phyloP scores from a whole-genome alignment of 2,888 invertebrate species.

The Drosophila yooni region DNA sequence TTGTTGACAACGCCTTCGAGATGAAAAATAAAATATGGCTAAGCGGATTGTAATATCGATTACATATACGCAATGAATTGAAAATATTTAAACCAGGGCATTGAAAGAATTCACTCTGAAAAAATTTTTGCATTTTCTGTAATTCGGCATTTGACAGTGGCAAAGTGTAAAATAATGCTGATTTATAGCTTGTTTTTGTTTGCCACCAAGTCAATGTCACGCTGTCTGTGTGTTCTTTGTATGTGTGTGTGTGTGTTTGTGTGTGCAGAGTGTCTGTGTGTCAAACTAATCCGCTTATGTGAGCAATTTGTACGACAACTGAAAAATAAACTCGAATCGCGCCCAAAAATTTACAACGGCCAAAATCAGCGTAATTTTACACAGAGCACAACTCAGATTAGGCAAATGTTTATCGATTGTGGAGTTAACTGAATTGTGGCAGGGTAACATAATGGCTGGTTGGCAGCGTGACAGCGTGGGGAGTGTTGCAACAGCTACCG shows the following conservation, averaged over 20 bases:
- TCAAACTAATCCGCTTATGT: slow-evolving; percentile 69
- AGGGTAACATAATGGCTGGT: neutral
- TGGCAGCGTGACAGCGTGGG: neutral
- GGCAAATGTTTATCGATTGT: slow-evolving; percentile 48
- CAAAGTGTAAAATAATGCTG: slow-evolving; percentile 64
- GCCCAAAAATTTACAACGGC: slow-evolving; percentile 36
- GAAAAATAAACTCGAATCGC: slow-evolving; percentile 64
- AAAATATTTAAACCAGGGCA: slow-evolving; percentile 17
- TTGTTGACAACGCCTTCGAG: slow-evolving; percentile 24
- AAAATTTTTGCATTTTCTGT: slow-evolving; percentile 23
- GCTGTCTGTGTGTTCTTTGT: neutral
- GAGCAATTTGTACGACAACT: slow-evolving; percentile 69
- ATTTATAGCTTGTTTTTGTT: slow-evolving; percentile 57
- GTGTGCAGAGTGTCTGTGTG: slow-evolving; percentile 22
- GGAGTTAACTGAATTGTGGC: neutral
- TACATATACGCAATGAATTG: slow-evolving; percentile 26
- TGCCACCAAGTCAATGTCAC: slow-evolving; percentile 21
- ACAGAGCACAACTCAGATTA: slow-evolving; percentile 55
- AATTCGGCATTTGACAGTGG: slow-evolving; percentile 16
- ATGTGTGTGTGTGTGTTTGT: neutral
- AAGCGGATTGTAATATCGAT: slow-evolving; percentile 61
- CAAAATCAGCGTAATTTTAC: slow-evolving; percentile 35
- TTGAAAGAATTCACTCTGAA: slow-evolving; percentile 19
- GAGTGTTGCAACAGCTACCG: neutral
- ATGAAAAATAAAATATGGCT: slow-evolving; percentile 42